phyloP scores from a whole-genome alignment of 2,888 invertebrate genomes.

The Epiblema foenella region DNA sequence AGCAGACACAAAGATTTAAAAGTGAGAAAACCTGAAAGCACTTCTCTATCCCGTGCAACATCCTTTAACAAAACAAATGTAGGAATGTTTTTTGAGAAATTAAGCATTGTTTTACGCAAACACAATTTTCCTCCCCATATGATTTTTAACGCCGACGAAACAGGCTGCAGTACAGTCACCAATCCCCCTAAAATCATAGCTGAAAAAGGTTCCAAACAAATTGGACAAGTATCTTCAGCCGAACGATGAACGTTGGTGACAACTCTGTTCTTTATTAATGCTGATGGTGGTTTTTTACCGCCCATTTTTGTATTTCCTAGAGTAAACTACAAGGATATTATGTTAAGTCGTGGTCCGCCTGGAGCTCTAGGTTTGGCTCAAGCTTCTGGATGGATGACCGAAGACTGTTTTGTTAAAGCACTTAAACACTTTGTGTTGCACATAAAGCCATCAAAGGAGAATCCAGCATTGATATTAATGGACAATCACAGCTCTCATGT shows the following conservation, averaged over 20 bases:
- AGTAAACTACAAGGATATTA: slow-evolving; percentile 47
- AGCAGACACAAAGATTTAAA: slow-evolving; percentile 43
- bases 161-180: slow-evolving; percentile 46
- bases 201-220: slow-evolving; percentile 45
- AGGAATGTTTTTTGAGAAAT: slow-evolving; percentile 45
- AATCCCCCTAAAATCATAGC: slow-evolving; percentile 47
- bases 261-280: slow-evolving; percentile 44
- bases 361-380: slow-evolving; percentile 46
- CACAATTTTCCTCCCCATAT: slow-evolving; percentile 40
- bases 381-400: slow-evolving; percentile 48
- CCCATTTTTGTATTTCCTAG: slow-evolving; percentile 47
- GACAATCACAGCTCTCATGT: slow-evolving; percentile 48
- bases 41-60: slow-evolving; percentile 46
- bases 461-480: slow-evolving; percentile 47
- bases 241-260: slow-evolving; percentile 43
- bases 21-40: slow-evolving; percentile 46
- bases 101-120: slow-evolving; percentile 41
- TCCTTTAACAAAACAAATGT: slow-evolving; percentile 44
- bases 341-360: slow-evolving; percentile 46
- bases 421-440: slow-evolving; percentile 49
- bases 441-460: slow-evolving; percentile 47
- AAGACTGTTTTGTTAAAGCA: slow-evolving; percentile 46
- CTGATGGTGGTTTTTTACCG: slow-evolving; percentile 45
- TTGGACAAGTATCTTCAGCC: slow-evolving; percentile 47
- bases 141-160: slow-evolving; percentile 45